Evolutionary conservation across 2,113 vertebrate genomes (phyloP), one percentile per base, ranked within the genome.

Genomic region (Rousettus leschenaultii): DNA sequence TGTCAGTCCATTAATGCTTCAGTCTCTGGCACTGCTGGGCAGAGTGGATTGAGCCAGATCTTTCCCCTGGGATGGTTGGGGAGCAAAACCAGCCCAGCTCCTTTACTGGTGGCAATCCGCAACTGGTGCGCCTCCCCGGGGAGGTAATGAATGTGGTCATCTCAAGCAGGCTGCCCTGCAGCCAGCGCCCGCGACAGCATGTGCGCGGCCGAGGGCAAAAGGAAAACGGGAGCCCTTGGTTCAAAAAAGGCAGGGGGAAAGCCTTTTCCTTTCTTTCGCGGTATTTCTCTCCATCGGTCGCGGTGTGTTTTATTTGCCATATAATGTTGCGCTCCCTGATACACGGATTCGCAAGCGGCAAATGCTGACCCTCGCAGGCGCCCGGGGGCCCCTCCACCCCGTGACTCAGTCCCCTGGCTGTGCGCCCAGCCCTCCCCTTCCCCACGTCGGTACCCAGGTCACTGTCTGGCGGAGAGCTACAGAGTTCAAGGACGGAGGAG

Each of bases 391-490:
- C 48, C 48, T 51, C 48, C 35, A 26, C 15, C 48, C 57, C 14
- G 26, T 10, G 30, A 22, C 43, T n/a, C 22, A 22, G 45, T 51
- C 21, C 82, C 40, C 61, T 21, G n/a, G 33, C 71, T 30, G 7
- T 48, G 51, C 3, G 6, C 28, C 33, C 51, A 33, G 45, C n/a
- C 13, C 57, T 16, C 6, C 5, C 16, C 7, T 40, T 35, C n/a
- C 35, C n/a, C 18, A 0, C 0, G 1, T 22, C 12, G 0, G 33
- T 16, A 19, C 28, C 45, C 5, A 3, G 24, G 68, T 16, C 57
- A 45, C 19, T 24, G 14, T 21, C 4, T 1, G 6, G 59, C 3
- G 7, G n/a, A 51, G 63, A 12, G 4, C 26, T 7, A 19, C 40
- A 22, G 15, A 12, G 21, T 5, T 33, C 28, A 6, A 14, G 65